Percentiles rank a stretch among this genome's conserved stretches.
phyloP scores from a whole-genome alignment of 2,797 vertebrate species.

The Danio aesculapii region DNA sequence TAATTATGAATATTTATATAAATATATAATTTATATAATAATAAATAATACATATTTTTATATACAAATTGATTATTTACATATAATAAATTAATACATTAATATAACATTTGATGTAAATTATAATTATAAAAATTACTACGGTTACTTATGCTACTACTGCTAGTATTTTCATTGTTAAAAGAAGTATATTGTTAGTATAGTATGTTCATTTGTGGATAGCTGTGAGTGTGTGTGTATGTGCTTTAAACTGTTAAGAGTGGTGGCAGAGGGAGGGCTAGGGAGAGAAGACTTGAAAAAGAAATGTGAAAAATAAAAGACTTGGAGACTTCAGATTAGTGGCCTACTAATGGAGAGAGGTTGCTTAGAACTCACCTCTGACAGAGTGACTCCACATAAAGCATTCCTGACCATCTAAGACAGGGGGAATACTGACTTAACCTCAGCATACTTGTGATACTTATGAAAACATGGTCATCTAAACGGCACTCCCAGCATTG shows the following conservation, averaged over 20 bases:
- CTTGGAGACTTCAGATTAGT: conserved; percentile 63
- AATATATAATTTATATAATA: no score
- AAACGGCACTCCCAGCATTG: no score
- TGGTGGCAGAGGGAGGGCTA: conserved; percentile 40
- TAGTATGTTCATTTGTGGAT: no score
- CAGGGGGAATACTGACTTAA: conserved; percentile 33
- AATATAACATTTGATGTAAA: no score
- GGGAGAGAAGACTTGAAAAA: conserved; percentile 69
- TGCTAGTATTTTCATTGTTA: no score
- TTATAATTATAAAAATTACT: no score
- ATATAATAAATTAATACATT: no score
- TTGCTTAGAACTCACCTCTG: conserved; percentile 66
- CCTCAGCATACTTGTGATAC: conserved; percentile 21
- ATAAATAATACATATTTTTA: no score
- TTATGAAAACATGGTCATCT: neutral
- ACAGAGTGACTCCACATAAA: conserved; percentile 56
- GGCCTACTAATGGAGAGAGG: conserved; percentile 66
- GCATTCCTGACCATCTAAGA: conserved; percentile 60
- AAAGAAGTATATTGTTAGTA: no score
- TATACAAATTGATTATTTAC: no score
- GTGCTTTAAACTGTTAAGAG: conserved; percentile 63
- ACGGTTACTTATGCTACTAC: no score
- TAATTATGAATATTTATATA: no score
- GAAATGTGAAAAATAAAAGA: conserved; percentile 19
- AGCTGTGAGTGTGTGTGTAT: conserved; percentile 48